Evolutionary conservation across 1,140 invertebrate genomes (phyloP).

Genomic region (Scaptodrosophila lebanonensis): DNA sequence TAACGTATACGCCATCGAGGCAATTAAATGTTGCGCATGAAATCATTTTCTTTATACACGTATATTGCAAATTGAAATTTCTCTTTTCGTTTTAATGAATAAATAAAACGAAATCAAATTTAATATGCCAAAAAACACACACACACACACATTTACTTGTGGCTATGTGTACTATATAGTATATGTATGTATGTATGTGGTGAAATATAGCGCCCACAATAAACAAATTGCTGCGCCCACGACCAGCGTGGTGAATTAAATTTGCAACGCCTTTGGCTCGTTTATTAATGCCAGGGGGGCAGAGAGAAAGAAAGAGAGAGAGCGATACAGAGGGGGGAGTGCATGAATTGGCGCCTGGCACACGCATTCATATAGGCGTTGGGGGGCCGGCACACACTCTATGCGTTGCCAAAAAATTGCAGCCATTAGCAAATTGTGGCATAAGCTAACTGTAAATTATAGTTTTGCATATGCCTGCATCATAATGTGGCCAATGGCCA

Average conservation of each 20-base stretch:
- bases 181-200: constrained; percentile 21
- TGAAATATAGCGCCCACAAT: constrained; percentile 57
- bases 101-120: constrained; percentile 25
- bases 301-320: not conserved
- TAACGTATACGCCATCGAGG: not conserved
- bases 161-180: not conserved
- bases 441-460: constrained; percentile 36
- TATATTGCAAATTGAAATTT: too few species aligned
- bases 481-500: constrained; percentile 27
- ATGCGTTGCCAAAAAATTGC: constrained; percentile 48
- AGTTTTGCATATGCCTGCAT: constrained; percentile 27
- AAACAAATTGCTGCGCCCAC: constrained; percentile 61
- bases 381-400: too few species aligned
- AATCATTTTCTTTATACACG: constrained; percentile 65
- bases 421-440: constrained; percentile 39
- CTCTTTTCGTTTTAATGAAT: constrained; percentile 18
- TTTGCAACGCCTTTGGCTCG: constrained; percentile 46
- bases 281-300: constrained; percentile 25
- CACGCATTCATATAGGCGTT: too few species aligned
- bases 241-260: constrained; percentile 56
- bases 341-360: too few species aligned
- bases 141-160: constrained; percentile 15
- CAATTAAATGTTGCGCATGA: constrained; percentile 58
- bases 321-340: not conserved
- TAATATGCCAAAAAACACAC: constrained; percentile 3